A percentile compares a stretch with the other conserved stretches of the same genome.
Conservation (phyloP, 2,113 vertebrate genomes). For the Proteles cristata region DNA sequence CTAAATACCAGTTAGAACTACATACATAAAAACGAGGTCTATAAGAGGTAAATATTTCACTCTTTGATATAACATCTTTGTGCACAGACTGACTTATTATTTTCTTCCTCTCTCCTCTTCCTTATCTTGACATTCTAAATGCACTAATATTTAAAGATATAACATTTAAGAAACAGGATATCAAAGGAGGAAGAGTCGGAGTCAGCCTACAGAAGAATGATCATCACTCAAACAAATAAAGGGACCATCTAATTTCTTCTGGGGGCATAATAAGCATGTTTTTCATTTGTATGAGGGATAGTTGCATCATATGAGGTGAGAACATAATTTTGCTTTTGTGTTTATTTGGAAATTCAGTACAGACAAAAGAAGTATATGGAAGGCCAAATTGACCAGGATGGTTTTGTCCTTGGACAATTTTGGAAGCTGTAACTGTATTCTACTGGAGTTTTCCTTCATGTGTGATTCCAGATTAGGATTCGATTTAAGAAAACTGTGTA, state of each 20-base stretch:
- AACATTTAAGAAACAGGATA: neutral
- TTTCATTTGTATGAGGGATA: neutral
- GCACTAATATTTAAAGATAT: neutral
- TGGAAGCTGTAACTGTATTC: neutral
- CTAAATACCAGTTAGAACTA: neutral
- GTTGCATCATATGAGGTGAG: neutral
- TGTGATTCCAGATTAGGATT: neutral
- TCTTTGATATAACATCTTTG: neutral
- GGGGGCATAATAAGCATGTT: neutral
- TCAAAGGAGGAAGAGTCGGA: neutral
- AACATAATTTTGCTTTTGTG: neutral
- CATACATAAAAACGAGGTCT: neutral
- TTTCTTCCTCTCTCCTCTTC: neutral
- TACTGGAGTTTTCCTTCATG: neutral
- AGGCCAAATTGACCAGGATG: neutral
- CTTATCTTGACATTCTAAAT: neutral
- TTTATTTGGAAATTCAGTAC: neutral
- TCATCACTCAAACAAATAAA: neutral
- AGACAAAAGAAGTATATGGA: neutral
- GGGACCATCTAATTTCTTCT: neutral
- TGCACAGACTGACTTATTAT: neutral
- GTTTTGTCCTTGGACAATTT: neutral
- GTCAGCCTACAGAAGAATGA: neutral
- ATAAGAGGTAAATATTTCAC: neutral
- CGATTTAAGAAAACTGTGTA: neutral